Conservation (phyloP, 2,888 invertebrate genomes). For the Drosophila emarginata region DNA sequence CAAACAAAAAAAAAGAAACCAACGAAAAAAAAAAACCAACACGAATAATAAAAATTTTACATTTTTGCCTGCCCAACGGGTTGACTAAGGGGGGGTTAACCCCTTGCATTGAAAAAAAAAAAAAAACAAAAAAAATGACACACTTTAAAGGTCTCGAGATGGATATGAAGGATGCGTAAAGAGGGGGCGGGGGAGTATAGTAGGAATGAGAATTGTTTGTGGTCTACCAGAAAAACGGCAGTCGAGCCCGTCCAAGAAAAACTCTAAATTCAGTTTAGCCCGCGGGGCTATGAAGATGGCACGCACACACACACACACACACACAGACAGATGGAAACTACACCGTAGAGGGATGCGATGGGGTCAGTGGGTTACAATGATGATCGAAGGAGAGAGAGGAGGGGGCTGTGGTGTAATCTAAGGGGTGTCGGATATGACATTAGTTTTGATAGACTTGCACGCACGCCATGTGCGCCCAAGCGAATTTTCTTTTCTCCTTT, state of each 20-base stretch:
- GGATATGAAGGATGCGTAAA: not conserved
- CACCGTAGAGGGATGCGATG: not conserved
- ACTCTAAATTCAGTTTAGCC: conserved; percentile 30
- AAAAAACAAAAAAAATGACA: conserved; percentile 49
- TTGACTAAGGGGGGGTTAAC: conserved; percentile 3
- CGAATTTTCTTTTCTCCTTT: conserved; percentile 21
- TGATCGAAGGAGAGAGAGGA: not conserved
- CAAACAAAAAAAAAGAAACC: not conserved
- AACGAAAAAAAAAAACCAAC: conserved; percentile 29
- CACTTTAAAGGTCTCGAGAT: conserved; percentile 55
- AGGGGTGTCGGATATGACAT: conserved; percentile 42
- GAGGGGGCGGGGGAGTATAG: not conserved
- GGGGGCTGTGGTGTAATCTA: not conserved
- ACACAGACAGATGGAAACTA: not conserved
- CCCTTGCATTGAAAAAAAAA: not conserved
- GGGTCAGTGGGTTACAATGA: not conserved
- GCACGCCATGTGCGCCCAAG: conserved; percentile 40
- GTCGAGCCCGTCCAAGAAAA: conserved; percentile 21
- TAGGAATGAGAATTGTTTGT: conserved; percentile 25
- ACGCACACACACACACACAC: not conserved
- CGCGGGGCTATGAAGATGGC: not conserved
- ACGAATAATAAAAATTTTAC: conserved; percentile 76
- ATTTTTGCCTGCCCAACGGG: conserved; percentile 51
- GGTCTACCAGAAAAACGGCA: conserved; percentile 51
- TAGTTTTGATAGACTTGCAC: conserved; percentile 72